phyloP scores from a whole-genome alignment of 2,888 invertebrate species.

The Rhogogaster chlorosoma region DNA sequence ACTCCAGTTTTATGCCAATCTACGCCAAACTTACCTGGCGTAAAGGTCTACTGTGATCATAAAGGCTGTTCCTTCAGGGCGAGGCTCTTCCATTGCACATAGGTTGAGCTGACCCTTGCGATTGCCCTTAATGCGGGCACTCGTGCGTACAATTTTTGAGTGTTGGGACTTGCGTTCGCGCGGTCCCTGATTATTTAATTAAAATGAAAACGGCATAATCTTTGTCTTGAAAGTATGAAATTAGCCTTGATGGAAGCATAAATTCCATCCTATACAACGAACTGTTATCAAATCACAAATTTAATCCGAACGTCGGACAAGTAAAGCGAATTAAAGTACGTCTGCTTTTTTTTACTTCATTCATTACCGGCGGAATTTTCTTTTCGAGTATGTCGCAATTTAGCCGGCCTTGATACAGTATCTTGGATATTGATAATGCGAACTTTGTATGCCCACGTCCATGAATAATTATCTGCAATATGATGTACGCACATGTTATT shows the following conservation, averaged over 20 bases:
- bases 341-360: not conserved
- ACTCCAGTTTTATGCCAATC: not conserved
- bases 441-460: not conserved
- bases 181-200: conserved; percentile 24
- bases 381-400: not conserved
- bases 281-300: not conserved
- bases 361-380: not conserved
- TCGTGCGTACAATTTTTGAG: conserved; percentile 54
- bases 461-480: not conserved
- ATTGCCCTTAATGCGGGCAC: conserved; percentile 35
- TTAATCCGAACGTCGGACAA: not conserved
- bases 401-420: not conserved
- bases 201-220: not conserved
- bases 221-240: not conserved
- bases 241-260: not conserved
- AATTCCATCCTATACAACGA: not conserved
- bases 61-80: conserved; percentile 43
- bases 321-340: not conserved
- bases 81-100: conserved; percentile 51
- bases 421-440: not conserved
- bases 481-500: not conserved
- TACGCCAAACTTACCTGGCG: conserved; percentile 38
- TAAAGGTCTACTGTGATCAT: conserved; percentile 42
- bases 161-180: conserved; percentile 53
- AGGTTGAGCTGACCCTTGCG: conserved; percentile 47